These are phyloP conservation scores for Ursus arctos DNA, from an alignment of 2,113 vertebrate species.

Conservation along the genomic window DNA sequence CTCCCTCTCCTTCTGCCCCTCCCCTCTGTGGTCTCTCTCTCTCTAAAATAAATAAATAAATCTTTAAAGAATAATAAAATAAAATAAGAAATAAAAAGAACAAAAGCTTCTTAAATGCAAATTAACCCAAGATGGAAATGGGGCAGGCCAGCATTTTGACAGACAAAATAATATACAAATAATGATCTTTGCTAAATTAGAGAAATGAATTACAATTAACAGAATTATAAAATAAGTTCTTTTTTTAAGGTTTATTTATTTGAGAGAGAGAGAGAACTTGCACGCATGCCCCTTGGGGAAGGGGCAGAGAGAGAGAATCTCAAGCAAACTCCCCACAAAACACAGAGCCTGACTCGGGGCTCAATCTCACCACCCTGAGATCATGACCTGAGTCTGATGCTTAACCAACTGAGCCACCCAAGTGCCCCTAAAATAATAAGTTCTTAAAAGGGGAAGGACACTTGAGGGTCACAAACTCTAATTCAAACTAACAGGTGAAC, in stretches of 20 bases:
- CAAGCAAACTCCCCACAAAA: too few species aligned
- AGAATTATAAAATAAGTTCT: slow-evolving; percentile 16
- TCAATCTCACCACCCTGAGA: too few species aligned
- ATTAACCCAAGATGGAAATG: background rate
- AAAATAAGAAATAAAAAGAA: background rate
- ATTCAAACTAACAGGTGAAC: background rate
- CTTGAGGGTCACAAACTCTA: background rate
- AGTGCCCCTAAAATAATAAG: background rate
- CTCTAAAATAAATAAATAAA: background rate
- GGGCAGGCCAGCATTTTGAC: background rate
- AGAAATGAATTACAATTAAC: background rate
- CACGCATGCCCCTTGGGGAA: too few species aligned
- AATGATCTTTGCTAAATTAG: background rate
- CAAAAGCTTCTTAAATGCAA: background rate
- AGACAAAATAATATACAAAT: background rate
- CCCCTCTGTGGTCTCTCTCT: background rate
- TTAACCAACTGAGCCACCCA: too few species aligned
- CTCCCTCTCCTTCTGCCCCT: background rate
- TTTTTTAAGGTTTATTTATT: background rate
- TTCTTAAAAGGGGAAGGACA: background rate
- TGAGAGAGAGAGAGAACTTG: too few species aligned
- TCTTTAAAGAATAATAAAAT: background rate
- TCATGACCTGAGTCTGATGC: too few species aligned
- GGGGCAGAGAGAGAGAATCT: too few species aligned
- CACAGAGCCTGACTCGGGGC: too few species aligned